Evolutionary conservation across 2,888 invertebrate species (phyloP).

Genomic region (Saturnia pavonia): DNA sequence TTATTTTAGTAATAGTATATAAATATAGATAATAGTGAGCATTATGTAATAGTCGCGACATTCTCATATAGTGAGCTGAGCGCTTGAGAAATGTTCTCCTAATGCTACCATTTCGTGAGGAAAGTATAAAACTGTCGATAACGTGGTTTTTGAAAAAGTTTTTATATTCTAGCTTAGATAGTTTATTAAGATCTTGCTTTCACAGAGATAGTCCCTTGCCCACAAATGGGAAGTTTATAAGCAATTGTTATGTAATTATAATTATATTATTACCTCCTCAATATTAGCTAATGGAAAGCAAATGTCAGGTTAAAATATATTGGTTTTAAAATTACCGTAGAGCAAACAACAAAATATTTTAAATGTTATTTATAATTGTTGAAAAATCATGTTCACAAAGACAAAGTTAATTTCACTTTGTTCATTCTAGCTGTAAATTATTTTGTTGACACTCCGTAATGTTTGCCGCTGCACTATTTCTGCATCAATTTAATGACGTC

Average conservation of each 20-base stretch:
- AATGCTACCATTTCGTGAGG: too few relatives aligned
- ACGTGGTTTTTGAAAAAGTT: not conserved
- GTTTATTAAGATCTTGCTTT: too few relatives aligned
- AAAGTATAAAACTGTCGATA: not conserved
- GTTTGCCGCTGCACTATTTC: slow-evolving; percentile 65
- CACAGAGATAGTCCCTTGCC: not conserved
- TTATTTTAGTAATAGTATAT: not conserved
- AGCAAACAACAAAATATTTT: too few relatives aligned
- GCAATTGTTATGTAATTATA: not conserved
- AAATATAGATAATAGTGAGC: not conserved
- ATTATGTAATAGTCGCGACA: not conserved
- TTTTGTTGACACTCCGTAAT: slow-evolving; percentile 45
- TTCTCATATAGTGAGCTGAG: too few relatives aligned
- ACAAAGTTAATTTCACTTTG: not conserved
- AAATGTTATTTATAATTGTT: not conserved
- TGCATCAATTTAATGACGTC: slow-evolving; percentile 76
- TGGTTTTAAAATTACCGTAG: not conserved
- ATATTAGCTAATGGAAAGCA: not conserved
- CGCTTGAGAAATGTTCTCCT: too few relatives aligned
- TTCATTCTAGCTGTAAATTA: slow-evolving; percentile 3
- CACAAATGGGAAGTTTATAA: not conserved
- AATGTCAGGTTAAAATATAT: not conserved
- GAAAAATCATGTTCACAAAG: not conserved
- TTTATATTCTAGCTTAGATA: too few relatives aligned
- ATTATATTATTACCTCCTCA: not conserved